Conservation (phyloP, 2,888 invertebrate species). For the Tupiocoris notatus region DNA sequence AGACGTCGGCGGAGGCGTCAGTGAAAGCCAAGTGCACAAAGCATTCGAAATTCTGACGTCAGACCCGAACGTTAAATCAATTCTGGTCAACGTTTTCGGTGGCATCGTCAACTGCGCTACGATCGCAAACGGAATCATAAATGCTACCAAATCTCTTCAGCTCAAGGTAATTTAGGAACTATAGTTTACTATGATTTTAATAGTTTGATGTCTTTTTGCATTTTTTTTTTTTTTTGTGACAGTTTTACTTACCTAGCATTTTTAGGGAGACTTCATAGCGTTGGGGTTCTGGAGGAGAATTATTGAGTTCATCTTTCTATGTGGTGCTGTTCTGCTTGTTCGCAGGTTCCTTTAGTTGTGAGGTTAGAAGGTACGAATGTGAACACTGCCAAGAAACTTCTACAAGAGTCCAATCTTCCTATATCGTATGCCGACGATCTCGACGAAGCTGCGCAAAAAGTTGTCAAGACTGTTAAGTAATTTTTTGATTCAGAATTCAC, state of each 20-base stretch:
- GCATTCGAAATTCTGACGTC: slow-evolving; percentile 87
- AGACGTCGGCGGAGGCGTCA: slow-evolving; percentile 95
- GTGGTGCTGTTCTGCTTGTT: too few relatives aligned
- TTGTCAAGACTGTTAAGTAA: slow-evolving; percentile 58
- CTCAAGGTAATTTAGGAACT: slow-evolving; percentile 58
- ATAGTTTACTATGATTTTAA: not conserved
- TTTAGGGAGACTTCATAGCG: too few relatives aligned
- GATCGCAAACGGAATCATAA: slow-evolving; percentile 92
- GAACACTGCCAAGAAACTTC: slow-evolving; percentile 73
- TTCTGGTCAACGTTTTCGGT: slow-evolving; percentile 98
- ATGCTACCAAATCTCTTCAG: slow-evolving; percentile 76
- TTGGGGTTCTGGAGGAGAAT: too few relatives aligned
- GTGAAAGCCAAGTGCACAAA: slow-evolving; percentile 87
- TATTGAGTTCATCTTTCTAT: too few relatives aligned
- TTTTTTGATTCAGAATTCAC: not conserved
- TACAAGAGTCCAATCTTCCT: slow-evolving; percentile 78
- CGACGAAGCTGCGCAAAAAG: slow-evolving; percentile 90
- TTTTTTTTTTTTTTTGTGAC: too few relatives aligned
- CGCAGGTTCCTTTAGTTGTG: slow-evolving; percentile 75
- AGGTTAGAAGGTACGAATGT: slow-evolving; percentile 97
- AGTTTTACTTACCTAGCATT: too few relatives aligned
- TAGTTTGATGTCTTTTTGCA: not conserved
- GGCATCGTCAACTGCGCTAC: slow-evolving; percentile 98
- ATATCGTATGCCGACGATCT: slow-evolving; percentile 80
- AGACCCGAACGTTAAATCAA: slow-evolving; percentile 86